phyloP scores from a whole-genome alignment of 2,888 invertebrate genomes.

The Brachypalpus laphriformis region DNA sequence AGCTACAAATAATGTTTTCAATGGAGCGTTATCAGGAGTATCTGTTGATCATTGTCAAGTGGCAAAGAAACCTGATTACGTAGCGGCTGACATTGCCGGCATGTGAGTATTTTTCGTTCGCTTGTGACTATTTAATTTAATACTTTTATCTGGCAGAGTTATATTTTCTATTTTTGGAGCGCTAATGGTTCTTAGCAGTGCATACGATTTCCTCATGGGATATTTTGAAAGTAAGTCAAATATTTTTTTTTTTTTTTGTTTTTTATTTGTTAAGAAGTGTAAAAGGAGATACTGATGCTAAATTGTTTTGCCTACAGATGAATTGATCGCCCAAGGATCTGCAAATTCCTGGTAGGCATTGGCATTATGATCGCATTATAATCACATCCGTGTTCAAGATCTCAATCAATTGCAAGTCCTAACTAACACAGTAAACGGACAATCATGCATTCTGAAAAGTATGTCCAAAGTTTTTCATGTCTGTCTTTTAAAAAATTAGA shows the following conservation, averaged over 20 bases:
- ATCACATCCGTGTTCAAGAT: too few species aligned
- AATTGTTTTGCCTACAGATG: too few species aligned
- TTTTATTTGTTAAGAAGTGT: too few species aligned
- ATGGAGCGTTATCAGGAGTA: conserved; percentile 31
- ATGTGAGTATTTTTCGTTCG: conserved; percentile 31
- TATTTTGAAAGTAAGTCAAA: conserved; percentile 26
- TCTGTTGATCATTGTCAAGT: conserved; percentile 15
- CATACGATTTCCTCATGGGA: conserved; percentile 35
- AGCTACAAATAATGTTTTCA: conserved; percentile 17
- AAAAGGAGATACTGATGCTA: too few species aligned
- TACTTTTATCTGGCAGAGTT: conserved; percentile 11
- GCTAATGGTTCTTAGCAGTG: conserved; percentile 31
- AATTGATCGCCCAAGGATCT: too few species aligned
- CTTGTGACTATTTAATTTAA: not conserved
- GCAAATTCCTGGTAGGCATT: too few species aligned
- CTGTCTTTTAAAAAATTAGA: too few species aligned
- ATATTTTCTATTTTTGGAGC: conserved; percentile 36
- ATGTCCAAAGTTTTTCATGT: too few species aligned
- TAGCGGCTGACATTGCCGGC: conserved; percentile 7
- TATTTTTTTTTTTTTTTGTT: not conserved
- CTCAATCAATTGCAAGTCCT: too few species aligned
- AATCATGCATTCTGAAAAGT: too few species aligned
- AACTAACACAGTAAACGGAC: too few species aligned
- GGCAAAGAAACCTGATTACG: conserved; percentile 1
- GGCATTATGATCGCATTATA: too few species aligned